phyloP scores from a whole-genome alignment of 2,888 invertebrate genomes.

The Drosophila phalerata region DNA sequence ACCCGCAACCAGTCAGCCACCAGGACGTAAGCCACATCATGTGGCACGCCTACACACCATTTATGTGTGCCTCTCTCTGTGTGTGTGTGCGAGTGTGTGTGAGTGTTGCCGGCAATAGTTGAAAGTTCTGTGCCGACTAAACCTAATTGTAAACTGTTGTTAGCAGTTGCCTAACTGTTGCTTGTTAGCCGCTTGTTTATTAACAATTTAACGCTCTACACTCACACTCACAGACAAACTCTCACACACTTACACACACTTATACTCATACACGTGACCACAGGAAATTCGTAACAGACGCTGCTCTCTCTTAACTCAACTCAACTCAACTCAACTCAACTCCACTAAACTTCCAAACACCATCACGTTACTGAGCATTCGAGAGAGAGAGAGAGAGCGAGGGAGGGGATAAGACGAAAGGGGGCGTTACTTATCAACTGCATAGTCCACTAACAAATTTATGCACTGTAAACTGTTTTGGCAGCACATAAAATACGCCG shows the following conservation, averaged over 20 bases:
- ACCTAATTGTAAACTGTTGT: conserved; percentile 81
- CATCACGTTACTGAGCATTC: neutral
- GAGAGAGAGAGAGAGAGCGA: no score
- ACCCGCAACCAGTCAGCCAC: conserved; percentile 40
- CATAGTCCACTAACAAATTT: conserved; percentile 63
- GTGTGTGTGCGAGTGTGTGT: conserved; percentile 5
- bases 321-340: conserved; percentile 25
- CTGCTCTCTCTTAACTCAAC: conserved; percentile 55
- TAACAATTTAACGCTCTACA: conserved; percentile 81
- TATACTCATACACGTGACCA: conserved; percentile 1
- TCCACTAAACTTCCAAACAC: conserved; percentile 3
- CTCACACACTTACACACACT: conserved; percentile 4
- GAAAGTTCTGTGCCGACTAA: conserved; percentile 67
- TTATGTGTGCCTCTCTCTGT: conserved; percentile 2
- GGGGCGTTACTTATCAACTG: conserved; percentile 67
- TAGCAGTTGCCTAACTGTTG: conserved; percentile 73
- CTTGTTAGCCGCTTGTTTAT: conserved; percentile 81
- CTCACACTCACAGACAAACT: conserved; percentile 29
- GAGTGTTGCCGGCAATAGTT: conserved; percentile 68
- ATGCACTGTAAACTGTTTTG: conserved; percentile 63
- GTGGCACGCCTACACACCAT: conserved; percentile 59
- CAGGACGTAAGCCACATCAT: conserved; percentile 35
- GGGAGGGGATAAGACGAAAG: conserved; percentile 5
- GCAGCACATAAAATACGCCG: conserved; percentile 69
- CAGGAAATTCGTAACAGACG: conserved; percentile 38